Base-by-base conservation (phyloP, 2,797 vertebrate species). In the Lacerta viridis region DNA sequence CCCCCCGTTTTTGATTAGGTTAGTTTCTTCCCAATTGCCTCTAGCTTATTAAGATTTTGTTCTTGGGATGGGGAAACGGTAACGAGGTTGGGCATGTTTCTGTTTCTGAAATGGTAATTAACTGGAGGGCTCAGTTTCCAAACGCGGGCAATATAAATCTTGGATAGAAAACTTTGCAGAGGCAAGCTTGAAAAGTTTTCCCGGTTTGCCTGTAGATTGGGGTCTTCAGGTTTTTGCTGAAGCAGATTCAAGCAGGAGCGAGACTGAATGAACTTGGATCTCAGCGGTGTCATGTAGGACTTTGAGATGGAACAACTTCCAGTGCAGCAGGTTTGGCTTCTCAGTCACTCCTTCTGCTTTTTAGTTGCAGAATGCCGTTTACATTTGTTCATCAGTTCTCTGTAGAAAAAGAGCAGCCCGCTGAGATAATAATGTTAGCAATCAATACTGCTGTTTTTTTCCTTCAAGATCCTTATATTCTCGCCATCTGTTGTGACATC, bases 361-460 rank as follows among this genome's bases (percentile, higher is more conserved):
- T 85, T 4, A 36, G 76, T 80, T 74, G 68, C n/a, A 71, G 75
- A 84, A 61, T 13, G 29, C 25, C 9, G 36, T 64, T 64, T 64
- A 23, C 61, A 18, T 64, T 64, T 64, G 17, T 64, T 64, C 6
- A n/a, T 85, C 55, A 29, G n/a, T 80, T 59, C 41, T 66, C n/a
- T n/a, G 11, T 29, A 55, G 43, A 68, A 85, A 85, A 85, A 69
- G 83, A 81, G 18, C 41, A 76, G 74, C 18, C 84, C 33, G 25
- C 76, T 75, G 77, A 68, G 55, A 85, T 61, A 7, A 84, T 85
- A 80, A 75, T 74, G 59, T 39, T 61, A 81, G 80, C 59, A 76
- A 75, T 68, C 50, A 85, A 33, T 39, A n/a, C 18, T 72, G 29
- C 33, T 46, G 66, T 27, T 84, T 50, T 78, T 79, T 41, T 1